Percentiles rank a stretch among this genome's conserved stretches.
These are phyloP conservation scores for Drosophila merina DNA, from an alignment of 2,888 invertebrate genomes.

Conservation along the genomic window DNA sequence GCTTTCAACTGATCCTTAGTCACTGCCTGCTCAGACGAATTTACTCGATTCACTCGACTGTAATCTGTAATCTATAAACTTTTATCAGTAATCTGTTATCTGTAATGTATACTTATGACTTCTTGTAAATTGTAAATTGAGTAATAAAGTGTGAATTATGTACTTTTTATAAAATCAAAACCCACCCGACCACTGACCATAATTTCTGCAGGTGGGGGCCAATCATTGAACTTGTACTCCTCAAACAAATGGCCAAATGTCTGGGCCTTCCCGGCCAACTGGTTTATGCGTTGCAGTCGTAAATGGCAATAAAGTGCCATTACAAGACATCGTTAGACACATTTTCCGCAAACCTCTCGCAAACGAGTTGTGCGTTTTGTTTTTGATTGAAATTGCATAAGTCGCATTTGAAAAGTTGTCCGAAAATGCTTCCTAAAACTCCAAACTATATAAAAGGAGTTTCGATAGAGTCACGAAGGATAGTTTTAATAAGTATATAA, in stretches of 20 bases:
- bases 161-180: conserved; percentile 76
- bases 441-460: conserved; percentile 27
- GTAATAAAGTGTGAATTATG: conserved; percentile 75
- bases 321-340: conserved; percentile 45
- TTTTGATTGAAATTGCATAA: conserved; percentile 62
- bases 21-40: conserved; percentile 69
- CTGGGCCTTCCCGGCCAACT: conserved; percentile 53
- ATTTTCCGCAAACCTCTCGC: conserved; percentile 43
- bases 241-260: conserved; percentile 46
- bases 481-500: not conserved
- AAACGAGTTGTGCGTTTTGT: conserved; percentile 33
- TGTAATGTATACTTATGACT: conserved; percentile 47
- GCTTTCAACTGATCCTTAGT: conserved; percentile 61
- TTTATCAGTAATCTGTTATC: conserved; percentile 41
- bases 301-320: conserved; percentile 50
- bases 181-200: conserved; percentile 34
- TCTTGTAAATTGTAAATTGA: conserved; percentile 65
- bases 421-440: conserved; percentile 61
- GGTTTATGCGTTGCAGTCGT: conserved; percentile 58
- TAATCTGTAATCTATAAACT: conserved; percentile 43
- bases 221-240: conserved; percentile 68
- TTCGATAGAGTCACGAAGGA: not conserved
- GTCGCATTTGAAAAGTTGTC: conserved; percentile 29
- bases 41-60: conserved; percentile 52
- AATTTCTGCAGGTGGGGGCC: conserved; percentile 27